Percentiles rank a stretch among this genome's conserved stretches.
phyloP scores from a whole-genome alignment of 2,797 vertebrate genomes.

The Falco concolor region DNA sequence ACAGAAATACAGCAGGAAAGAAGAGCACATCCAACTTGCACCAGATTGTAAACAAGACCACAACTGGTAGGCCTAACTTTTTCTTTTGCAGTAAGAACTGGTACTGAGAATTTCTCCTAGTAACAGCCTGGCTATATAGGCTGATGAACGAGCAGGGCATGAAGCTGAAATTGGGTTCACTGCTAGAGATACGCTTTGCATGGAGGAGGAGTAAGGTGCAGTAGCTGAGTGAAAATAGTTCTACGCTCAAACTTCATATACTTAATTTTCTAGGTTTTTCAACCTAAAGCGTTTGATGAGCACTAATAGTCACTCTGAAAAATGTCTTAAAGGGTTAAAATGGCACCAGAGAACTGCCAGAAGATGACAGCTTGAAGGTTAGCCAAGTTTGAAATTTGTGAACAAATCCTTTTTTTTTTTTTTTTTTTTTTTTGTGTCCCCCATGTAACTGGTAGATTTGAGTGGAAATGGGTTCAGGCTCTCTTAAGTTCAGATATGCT shows the following conservation, averaged over 20 bases:
- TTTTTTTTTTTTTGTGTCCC: not conserved
- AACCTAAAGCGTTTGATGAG: not conserved
- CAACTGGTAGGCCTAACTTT: not conserved
- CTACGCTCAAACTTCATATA: not conserved
- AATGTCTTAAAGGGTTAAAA: not conserved
- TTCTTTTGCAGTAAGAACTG: not conserved
- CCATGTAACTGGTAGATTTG: not conserved
- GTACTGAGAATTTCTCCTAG: not conserved
- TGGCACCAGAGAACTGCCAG: not conserved
- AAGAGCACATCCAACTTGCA: not conserved
- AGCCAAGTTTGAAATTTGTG: not conserved
- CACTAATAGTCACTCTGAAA: not conserved
- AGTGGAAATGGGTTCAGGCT: not conserved
- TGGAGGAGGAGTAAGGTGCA: not conserved
- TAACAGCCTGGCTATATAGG: not conserved
- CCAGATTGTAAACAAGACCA: not conserved
- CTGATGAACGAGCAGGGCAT: slow-evolving; percentile 1
- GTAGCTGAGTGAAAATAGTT: not conserved
- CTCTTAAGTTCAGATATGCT: not conserved
- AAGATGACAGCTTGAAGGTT: not conserved
- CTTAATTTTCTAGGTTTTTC: not conserved
- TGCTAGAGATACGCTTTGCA: not conserved
- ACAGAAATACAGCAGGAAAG: not conserved
- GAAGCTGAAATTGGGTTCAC: not conserved
- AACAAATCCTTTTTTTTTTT: not conserved